phyloP scores from a whole-genome alignment of 2,113 vertebrate species.

The Phasianus colchicus region DNA sequence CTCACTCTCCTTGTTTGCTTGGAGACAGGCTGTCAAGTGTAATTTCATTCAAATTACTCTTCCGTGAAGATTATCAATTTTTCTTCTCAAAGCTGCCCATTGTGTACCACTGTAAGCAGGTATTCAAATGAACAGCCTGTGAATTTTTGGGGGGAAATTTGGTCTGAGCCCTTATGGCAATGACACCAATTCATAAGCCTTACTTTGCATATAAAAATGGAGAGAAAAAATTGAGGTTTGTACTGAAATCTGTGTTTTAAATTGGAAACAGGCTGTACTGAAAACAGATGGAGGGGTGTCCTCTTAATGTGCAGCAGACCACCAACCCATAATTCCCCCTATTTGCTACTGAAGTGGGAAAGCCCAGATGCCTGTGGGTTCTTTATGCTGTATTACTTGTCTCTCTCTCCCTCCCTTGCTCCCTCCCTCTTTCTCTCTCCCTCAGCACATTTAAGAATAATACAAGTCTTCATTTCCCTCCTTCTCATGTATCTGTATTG shows the following conservation, averaged over 20 bases:
- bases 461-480: constrained; percentile 64
- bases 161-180: constrained; percentile 73
- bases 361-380: constrained; percentile 78
- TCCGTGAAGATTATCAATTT: constrained; percentile 89
- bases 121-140: constrained; percentile 81
- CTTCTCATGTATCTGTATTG: constrained; percentile 23
- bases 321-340: constrained; percentile 81
- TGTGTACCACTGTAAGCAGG: constrained; percentile 84
- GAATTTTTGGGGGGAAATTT: constrained; percentile 77
- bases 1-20: constrained; percentile 82
- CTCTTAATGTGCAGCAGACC: constrained; percentile 75
- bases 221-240: constrained; percentile 74
- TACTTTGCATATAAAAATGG: constrained; percentile 77
- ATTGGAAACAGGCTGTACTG: constrained; percentile 74
- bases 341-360: constrained; percentile 83
- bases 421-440: constrained; percentile 43
- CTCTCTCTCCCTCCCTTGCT: constrained; percentile 41
- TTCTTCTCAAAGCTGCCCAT: constrained; percentile 90
- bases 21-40: constrained; percentile 90
- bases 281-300: constrained; percentile 84
- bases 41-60: constrained; percentile 93
- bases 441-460: constrained; percentile 66
- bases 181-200: constrained; percentile 58
- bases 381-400: constrained; percentile 81
- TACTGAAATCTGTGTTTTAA: constrained; percentile 77